Evolutionary conservation across 2,113 vertebrate genomes (phyloP).

Genomic region (Hydropotes inermis): DNA sequence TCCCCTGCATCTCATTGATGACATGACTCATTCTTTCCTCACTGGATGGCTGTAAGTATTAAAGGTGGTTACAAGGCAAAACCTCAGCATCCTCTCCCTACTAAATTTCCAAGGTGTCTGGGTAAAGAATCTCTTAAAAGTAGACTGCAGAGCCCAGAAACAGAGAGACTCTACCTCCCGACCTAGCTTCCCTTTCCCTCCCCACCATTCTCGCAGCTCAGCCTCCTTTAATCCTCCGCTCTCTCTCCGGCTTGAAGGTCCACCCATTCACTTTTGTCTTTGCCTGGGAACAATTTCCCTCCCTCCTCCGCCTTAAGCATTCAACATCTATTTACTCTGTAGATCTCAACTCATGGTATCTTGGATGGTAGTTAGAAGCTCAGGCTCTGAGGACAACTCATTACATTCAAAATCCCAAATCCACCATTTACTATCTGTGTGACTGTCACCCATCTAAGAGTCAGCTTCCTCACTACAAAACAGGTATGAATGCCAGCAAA

Average conservation of each 20-base stretch:
- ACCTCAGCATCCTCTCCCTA: background rate
- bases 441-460: background rate
- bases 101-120: background rate
- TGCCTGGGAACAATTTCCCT: background rate
- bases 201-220: background rate
- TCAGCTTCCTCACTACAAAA: background rate
- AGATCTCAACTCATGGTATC: background rate
- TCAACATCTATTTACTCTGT: background rate
- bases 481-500: background rate
- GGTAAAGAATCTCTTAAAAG: background rate
- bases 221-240: background rate
- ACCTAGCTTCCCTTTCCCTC: background rate
- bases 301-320: background rate
- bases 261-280: background rate
- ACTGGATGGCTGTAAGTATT: background rate
- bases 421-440: background rate
- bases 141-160: background rate
- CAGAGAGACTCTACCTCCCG: accelerated
- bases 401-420: background rate
- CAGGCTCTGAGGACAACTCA: background rate
- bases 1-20: background rate
- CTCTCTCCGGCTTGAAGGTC: background rate
- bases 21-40: background rate
- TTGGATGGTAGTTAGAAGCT: background rate
- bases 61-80: background rate